Evolutionary conservation across 2,113 vertebrate genomes (phyloP).

Genomic region (Caloenas nicobarica): DNA sequence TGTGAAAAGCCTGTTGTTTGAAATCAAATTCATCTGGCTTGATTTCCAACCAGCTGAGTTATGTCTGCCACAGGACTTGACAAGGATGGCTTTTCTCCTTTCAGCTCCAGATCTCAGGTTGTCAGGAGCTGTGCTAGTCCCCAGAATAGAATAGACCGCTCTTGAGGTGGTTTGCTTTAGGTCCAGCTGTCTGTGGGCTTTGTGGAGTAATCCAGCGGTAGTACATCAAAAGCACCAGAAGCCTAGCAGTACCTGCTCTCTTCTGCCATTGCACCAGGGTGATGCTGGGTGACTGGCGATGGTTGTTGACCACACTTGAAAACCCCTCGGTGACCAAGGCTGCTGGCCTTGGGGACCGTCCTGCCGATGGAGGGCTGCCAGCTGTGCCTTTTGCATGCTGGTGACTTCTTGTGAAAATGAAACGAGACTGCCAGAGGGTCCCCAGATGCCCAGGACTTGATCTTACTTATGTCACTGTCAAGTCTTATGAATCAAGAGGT

Average conservation of each 20-base stretch:
- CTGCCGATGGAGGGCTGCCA: background rate
- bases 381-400: background rate
- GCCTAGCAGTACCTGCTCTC: background rate
- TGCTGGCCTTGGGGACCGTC: background rate
- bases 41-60: background rate
- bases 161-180: background rate
- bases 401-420: background rate
- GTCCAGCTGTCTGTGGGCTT: background rate
- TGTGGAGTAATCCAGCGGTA: background rate
- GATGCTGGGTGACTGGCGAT: background rate
- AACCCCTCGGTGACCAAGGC: rapidly evolving
- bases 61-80: background rate
- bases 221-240: rapidly evolving
- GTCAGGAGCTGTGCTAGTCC: background rate
- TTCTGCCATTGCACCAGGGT: background rate
- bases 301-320: background rate
- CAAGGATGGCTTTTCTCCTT: background rate
- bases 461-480: background rate
- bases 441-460: background rate
- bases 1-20: background rate
- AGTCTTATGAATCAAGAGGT: background rate
- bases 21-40: background rate
- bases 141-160: background rate
- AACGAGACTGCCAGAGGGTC: background rate
- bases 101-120: background rate